Conservation (phyloP, 2,113 vertebrate genomes). For the Asarcornis scutulata region DNA sequence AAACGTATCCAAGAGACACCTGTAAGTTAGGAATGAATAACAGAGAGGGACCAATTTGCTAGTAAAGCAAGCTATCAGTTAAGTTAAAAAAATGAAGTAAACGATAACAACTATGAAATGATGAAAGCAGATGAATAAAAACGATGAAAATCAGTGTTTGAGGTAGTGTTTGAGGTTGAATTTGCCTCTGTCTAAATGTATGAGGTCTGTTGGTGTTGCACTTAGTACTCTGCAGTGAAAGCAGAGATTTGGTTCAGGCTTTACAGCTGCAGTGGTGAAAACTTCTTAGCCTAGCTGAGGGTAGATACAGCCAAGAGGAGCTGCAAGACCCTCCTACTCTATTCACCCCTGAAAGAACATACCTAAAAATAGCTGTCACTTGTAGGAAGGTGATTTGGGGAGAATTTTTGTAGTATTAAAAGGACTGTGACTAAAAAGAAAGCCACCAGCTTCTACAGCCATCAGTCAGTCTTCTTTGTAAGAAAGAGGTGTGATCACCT, state of each 20-base stretch:
- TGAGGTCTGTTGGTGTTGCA: not conserved
- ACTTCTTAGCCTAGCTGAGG: not conserved
- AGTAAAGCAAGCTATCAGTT: not conserved
- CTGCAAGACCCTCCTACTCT: not conserved
- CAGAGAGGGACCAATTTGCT: not conserved
- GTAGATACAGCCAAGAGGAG: not conserved
- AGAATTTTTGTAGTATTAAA: not conserved
- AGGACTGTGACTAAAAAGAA: not conserved
- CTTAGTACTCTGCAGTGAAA: not conserved
- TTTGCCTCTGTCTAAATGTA: not conserved
- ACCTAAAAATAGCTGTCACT: not conserved
- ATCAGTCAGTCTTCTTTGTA: not conserved
- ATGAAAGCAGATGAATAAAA: not conserved
- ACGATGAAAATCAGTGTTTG: not conserved
- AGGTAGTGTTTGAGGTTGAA: not conserved
- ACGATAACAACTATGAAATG: not conserved
- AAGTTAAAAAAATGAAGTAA: not conserved
- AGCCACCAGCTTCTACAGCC: not conserved
- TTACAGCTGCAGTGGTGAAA: not conserved
- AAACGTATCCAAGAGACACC: not conserved
- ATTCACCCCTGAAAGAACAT: not conserved
- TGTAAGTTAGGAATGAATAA: not conserved
- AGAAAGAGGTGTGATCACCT: not conserved
- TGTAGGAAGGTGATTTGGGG: not conserved
- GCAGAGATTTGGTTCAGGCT: not conserved